Evolutionary conservation across 2,888 invertebrate genomes (phyloP).

Genomic region (Helicoverpa assulta): DNA sequence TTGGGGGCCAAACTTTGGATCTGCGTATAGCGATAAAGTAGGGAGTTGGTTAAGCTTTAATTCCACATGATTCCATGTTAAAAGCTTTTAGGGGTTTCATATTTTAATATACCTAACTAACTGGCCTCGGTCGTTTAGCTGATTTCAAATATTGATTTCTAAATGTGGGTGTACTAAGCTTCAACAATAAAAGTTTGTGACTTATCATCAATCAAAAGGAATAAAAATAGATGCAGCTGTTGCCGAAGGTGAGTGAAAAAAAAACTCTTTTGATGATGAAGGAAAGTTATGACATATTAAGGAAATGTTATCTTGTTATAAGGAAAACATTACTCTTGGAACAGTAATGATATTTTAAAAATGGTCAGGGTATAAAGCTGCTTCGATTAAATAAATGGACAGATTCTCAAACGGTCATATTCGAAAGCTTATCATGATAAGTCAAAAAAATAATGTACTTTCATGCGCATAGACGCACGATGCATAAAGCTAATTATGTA

Average conservation of each 20-base stretch:
- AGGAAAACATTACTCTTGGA: neutral
- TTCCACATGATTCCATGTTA: constrained; percentile 30
- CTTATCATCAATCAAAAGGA: neutral
- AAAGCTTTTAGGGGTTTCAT: constrained; percentile 40
- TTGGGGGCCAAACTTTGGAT: constrained; percentile 41
- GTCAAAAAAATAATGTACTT: too few species aligned
- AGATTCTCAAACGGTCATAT: too few species aligned
- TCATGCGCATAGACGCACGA: too few species aligned
- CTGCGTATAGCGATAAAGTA: constrained; percentile 32
- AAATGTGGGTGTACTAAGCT: too few species aligned
- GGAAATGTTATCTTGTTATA: neutral
- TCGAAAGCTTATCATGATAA: too few species aligned
- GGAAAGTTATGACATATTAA: neutral
- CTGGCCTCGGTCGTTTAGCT: too few species aligned
- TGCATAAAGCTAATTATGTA: too few species aligned
- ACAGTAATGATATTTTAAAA: neutral
- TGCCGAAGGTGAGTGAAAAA: neutral
- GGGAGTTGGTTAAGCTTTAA: constrained; percentile 26
- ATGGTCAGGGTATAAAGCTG: neutral
- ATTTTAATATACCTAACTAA: constrained; percentile 15
- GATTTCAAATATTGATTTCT: too few species aligned
- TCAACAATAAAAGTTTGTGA: too few species aligned
- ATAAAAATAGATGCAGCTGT: neutral
- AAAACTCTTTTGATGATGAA: neutral
- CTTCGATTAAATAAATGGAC: too few species aligned